Conservation (phyloP, 2,888 invertebrate genomes). For the Prenolepis imparis region DNA sequence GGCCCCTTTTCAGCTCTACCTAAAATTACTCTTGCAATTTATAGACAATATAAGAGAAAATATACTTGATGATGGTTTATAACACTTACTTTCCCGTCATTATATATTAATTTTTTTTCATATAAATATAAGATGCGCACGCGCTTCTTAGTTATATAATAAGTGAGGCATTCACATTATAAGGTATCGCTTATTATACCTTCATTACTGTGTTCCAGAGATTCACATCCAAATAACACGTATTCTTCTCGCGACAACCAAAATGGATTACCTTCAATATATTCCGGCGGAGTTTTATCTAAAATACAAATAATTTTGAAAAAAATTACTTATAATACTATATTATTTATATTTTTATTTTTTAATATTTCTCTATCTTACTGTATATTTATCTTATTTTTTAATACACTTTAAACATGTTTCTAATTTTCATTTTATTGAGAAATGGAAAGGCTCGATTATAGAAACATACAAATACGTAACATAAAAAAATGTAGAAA, state of each 20-base stretch:
- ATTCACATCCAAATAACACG: conserved; percentile 85
- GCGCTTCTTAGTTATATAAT: conserved; percentile 51
- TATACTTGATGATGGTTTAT: conserved; percentile 80
- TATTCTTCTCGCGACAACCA: conserved; percentile 86
- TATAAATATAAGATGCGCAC: conserved; percentile 7
- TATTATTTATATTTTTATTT: conserved; percentile 34
- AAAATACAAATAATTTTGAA: conserved; percentile 49
- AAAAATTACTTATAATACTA: not conserved
- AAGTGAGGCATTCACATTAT: conserved; percentile 61
- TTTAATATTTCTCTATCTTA: not conserved
- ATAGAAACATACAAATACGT: too few species aligned
- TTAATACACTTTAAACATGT: not conserved
- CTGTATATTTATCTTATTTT: too few species aligned
- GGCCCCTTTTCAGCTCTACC: conserved; percentile 62
- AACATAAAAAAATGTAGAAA: too few species aligned
- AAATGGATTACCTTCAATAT: conserved; percentile 84
- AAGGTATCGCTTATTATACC: conserved; percentile 59
- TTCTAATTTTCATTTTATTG: not conserved
- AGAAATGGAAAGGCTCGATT: too few species aligned
- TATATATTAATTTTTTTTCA: conserved; percentile 55
- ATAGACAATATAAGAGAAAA: conserved; percentile 82
- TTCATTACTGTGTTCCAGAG: conserved; percentile 79
- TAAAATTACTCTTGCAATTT: conserved; percentile 65
- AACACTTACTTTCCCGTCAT: conserved; percentile 79
- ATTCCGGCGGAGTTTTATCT: conserved; percentile 85